These are phyloP conservation scores for Sericinus montela DNA, from an alignment of 2,888 invertebrate genomes.

Conservation along the genomic window DNA sequence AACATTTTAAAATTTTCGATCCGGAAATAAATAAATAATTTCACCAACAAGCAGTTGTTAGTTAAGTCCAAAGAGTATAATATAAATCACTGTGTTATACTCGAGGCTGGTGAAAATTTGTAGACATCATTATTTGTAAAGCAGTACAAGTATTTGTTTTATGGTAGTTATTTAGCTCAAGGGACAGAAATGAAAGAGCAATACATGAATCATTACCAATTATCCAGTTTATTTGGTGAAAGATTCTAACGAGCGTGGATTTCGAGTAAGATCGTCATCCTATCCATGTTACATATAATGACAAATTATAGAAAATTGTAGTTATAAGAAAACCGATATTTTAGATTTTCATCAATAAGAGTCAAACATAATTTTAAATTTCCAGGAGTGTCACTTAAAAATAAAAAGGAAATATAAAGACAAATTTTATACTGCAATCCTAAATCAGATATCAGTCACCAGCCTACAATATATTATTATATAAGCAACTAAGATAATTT, in stretches of 20 bases:
- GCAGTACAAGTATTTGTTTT: too few species aligned
- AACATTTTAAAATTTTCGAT: too few species aligned
- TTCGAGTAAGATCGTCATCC: not conserved
- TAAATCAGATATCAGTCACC: constrained; percentile 16
- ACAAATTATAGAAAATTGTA: not conserved
- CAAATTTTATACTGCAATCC: constrained; percentile 14
- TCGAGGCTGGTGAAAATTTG: too few species aligned
- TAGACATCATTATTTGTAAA: too few species aligned
- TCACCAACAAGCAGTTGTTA: too few species aligned
- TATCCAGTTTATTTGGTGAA: constrained; percentile 5
- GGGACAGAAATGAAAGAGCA: constrained; percentile 20
- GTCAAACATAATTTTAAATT: too few species aligned
- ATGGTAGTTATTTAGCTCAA: too few species aligned
- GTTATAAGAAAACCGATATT: not conserved
- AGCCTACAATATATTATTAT: constrained; percentile 10
- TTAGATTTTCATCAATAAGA: not conserved
- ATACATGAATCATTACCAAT: constrained; percentile 6
- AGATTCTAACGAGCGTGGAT: constrained; percentile 5
- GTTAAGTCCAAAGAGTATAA: too few species aligned
- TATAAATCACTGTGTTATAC: too few species aligned
- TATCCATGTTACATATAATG: not conserved
- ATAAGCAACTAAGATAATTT: constrained; percentile 20
- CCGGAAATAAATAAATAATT: too few species aligned
- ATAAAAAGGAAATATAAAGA: not conserved
- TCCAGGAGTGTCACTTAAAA: too few species aligned